Evolutionary conservation across 2,113 vertebrate species (phyloP), one percentile per base, ranked within the genome.

Genomic region (Neodon shergylaensis): DNA sequence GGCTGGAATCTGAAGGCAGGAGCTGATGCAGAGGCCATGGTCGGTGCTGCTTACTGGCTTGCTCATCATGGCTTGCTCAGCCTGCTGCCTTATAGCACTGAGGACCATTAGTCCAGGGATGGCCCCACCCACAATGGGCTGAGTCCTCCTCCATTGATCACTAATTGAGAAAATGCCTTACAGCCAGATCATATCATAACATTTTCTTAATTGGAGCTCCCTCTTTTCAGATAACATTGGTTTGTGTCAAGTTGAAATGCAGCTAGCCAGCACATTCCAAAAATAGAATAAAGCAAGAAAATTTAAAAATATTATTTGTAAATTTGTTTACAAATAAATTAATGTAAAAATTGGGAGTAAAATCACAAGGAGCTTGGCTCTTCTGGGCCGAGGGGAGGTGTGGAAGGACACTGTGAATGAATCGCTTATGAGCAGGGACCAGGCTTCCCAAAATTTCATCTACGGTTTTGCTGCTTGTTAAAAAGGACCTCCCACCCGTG

Each of bases 271-370:
- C 22, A 42, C n/a, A 39, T 42, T 42, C 54, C 16, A 47, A 94
- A 92, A 82, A 47, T 44, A 85, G 63, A 93, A 78, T 42, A 44
- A 79, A 91, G 31, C 76, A n/a, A 47, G 52, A 49, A 73, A 90
- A 78, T 89, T 79, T 44, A 92, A 54, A 95, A 74, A 19, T 5
- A 28, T 66, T 84, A 72, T 92, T 90, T 93, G 7, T 85, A 65
- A 85, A 90, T 17, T 58, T 90, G n/a, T 88, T 88, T 94, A 76
- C 33, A 94, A 89, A 87, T 9, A 42, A 93, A 70, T 92, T 87
- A n/a, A 42, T 42, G 16, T 79, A 79, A 86, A 95, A 93, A 61
- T 88, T 52, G 76, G 33, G 96, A 85, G 13, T 78, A 31, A 76
- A 92, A 49, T 79, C n/a, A 81, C 83, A 84, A 28, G 36, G 54